A percentile compares a stretch with the other conserved stretches of the same genome.
Conservation (phyloP, 1,140 invertebrate genomes). For the Xylocopa sonorina region DNA sequence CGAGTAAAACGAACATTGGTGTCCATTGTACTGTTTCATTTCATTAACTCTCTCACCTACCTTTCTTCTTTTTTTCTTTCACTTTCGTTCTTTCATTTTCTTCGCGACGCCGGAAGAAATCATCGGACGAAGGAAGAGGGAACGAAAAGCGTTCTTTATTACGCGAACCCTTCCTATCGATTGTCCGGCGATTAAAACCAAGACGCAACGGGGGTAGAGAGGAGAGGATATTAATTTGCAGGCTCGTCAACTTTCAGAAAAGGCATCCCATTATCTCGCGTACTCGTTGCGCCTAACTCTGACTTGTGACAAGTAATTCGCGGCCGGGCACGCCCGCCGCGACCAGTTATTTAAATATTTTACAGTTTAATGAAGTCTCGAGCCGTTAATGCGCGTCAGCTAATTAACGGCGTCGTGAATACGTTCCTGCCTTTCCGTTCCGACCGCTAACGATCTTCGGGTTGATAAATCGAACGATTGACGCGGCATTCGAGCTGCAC, state of each 20-base stretch:
- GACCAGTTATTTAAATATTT: constrained; percentile 73
- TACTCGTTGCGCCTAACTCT: constrained; percentile 43
- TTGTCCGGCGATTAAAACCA: background rate
- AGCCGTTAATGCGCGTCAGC: constrained; percentile 72
- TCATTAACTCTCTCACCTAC: constrained; percentile 48
- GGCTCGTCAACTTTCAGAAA: constrained; percentile 54
- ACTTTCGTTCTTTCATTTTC: no score
- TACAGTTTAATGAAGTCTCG: constrained; percentile 73
- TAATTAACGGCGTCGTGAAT: constrained; percentile 67
- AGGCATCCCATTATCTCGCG: constrained; percentile 38
- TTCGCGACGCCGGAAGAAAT: no score
- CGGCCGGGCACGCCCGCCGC: constrained; percentile 63
- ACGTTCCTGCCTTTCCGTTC: constrained; percentile 11
- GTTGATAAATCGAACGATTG: constrained; percentile 64
- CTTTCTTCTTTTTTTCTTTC: constrained; percentile 31
- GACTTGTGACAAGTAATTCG: constrained; percentile 67
- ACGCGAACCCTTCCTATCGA: background rate
- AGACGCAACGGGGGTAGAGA: constrained; percentile 25
- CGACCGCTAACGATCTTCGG: constrained; percentile 54
- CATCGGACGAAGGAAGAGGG: background rate
- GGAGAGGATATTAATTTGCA: constrained; percentile 64
- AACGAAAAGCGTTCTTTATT: constrained; percentile 27
- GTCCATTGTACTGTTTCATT: constrained; percentile 64
- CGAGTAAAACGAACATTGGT: constrained; percentile 32
- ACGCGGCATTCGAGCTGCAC: constrained; percentile 13